Conservation (phyloP, 2,797 vertebrate species). For the Neosalanx taihuensis region DNA sequence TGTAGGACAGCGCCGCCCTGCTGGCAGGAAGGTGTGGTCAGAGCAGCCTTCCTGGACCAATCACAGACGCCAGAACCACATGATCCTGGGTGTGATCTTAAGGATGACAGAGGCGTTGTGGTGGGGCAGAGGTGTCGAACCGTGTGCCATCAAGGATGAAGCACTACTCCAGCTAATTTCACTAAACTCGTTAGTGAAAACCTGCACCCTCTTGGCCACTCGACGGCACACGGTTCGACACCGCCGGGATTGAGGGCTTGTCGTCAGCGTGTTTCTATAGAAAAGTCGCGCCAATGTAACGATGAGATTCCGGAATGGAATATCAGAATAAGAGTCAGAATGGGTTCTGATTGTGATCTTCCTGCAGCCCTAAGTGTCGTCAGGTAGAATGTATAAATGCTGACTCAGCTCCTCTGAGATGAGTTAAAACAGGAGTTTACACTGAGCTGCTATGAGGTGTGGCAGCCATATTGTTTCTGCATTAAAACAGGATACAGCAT, state of each 20-base stretch:
- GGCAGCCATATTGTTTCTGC: conserved; percentile 37
- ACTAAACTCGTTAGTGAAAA: no score
- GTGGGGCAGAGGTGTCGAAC: no score
- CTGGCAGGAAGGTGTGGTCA: background rate
- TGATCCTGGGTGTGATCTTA: background rate
- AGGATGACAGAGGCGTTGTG: no score
- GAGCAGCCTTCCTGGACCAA: background rate
- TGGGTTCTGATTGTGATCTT: background rate
- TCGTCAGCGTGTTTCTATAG: conserved; percentile 11
- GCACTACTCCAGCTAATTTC: no score
- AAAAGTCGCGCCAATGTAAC: conserved; percentile 24
- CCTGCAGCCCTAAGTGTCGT: background rate
- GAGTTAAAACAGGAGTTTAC: conserved; percentile 66
- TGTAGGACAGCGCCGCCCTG: background rate
- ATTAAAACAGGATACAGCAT: conserved; percentile 53
- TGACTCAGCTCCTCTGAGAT: conserved; percentile 28
- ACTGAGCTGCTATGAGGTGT: conserved; percentile 54
- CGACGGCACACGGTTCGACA: no score
- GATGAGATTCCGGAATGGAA: no score
- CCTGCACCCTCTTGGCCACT: no score
- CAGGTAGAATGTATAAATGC: conserved; percentile 25
- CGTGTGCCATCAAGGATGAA: no score
- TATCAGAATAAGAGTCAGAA: no score
- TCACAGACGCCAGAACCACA: no score
- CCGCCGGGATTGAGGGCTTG: background rate